A percentile compares a stretch with the other conserved stretches of the same genome.
Conservation (phyloP, 2,113 vertebrate genomes). For the Macroglossus sobrinus region DNA sequence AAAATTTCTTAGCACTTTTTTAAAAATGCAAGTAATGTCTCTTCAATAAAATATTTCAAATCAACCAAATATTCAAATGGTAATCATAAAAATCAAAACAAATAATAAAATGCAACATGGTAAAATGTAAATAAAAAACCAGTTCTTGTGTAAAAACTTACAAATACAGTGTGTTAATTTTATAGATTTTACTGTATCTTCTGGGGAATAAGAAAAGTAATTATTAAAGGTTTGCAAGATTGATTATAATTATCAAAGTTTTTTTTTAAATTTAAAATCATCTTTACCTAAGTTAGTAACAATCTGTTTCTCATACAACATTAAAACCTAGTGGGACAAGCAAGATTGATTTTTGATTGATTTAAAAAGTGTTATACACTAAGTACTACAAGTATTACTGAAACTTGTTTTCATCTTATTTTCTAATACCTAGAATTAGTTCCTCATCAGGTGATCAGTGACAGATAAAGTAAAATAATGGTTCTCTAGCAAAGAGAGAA, state of each 20-base stretch:
- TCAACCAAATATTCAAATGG: not conserved
- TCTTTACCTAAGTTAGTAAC: not conserved
- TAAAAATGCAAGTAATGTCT: not conserved
- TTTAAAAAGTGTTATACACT: not conserved
- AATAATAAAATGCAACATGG: not conserved
- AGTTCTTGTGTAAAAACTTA: not conserved
- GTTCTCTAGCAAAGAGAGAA: not conserved
- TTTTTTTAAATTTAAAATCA: too few species aligned
- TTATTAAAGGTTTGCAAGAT: conserved; percentile 11
- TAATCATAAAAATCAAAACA: conserved; percentile 15
- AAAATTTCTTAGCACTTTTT: not conserved
- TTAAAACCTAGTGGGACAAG: not conserved
- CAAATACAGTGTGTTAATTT: not conserved
- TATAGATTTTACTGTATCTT: not conserved
- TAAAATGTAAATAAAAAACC: conserved; percentile 39
- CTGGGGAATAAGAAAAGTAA: not conserved
- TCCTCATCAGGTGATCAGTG: not conserved
- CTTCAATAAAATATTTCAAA: conserved; percentile 14
- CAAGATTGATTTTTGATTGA: not conserved
- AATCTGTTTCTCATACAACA: not conserved
- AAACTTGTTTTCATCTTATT: conserved; percentile 17
- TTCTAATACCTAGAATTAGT: not conserved
- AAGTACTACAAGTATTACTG: not conserved
- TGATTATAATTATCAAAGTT: not conserved
- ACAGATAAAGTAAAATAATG: not conserved